phyloP scores from a whole-genome alignment of 2,113 vertebrate genomes.

The Arvicanthis niloticus region DNA sequence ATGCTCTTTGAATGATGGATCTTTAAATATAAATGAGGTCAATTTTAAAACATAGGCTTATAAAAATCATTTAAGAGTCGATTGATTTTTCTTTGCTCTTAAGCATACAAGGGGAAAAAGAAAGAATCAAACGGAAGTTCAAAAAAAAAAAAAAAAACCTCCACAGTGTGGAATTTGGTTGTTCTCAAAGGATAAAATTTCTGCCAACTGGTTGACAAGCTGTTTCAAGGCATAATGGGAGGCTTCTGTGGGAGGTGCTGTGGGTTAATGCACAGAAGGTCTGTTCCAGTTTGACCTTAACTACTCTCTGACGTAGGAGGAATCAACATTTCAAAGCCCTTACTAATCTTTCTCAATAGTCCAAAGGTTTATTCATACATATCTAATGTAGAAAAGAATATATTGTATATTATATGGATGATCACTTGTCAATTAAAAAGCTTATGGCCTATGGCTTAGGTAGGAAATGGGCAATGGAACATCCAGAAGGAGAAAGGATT shows the following conservation, averaged over 20 bases:
- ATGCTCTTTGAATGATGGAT: not conserved
- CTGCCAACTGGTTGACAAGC: slow-evolving; percentile 79
- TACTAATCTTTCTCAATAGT: slow-evolving; percentile 3
- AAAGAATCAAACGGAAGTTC: slow-evolving; percentile 48
- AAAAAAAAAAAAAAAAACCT: slow-evolving; percentile 27
- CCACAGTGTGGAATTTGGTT: slow-evolving; percentile 69
- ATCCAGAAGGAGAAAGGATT: too few relatives aligned
- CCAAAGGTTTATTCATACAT: slow-evolving; percentile 9
- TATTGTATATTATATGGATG: too few relatives aligned
- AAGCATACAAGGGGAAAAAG: not conserved
- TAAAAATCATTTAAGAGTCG: slow-evolving; percentile 25
- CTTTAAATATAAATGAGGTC: slow-evolving; percentile 32
- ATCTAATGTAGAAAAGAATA: not conserved
- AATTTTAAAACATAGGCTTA: not conserved
- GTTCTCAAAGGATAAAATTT: slow-evolving; percentile 74
- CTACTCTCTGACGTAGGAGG: slow-evolving; percentile 33
- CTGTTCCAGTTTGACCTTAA: slow-evolving; percentile 21
- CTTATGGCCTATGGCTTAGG: too few relatives aligned
- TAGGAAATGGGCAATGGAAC: too few relatives aligned
- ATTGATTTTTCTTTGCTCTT: slow-evolving; percentile 38
- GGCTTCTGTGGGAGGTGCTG: slow-evolving; percentile 45
- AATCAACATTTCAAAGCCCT: slow-evolving; percentile 33
- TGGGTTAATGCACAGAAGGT: slow-evolving; percentile 34
- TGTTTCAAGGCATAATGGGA: slow-evolving; percentile 56
- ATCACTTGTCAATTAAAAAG: too few relatives aligned